Evolutionary conservation across 2,888 invertebrate species (phyloP).

Genomic region (Pammene fasciana): DNA sequence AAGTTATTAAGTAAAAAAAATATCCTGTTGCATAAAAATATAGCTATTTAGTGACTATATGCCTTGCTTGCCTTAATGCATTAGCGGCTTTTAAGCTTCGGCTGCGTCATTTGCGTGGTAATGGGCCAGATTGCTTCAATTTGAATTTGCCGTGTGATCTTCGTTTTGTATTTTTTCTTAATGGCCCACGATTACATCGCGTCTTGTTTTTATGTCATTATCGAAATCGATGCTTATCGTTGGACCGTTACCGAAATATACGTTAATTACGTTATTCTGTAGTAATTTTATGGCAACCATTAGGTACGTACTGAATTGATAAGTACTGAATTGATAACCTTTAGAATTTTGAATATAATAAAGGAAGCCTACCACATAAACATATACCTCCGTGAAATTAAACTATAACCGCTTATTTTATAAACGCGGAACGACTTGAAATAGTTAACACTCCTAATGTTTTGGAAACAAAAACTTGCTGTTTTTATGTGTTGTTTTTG

Average conservation of each 20-base stretch:
- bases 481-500: constrained; percentile 73
- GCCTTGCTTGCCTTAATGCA: constrained; percentile 49
- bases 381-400: constrained; percentile 47
- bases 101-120: constrained; percentile 72
- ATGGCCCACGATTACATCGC: constrained; percentile 54
- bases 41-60: constrained; percentile 18
- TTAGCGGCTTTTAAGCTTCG: constrained; percentile 73
- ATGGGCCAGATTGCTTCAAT: constrained; percentile 71
- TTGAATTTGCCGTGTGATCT: constrained; percentile 64
- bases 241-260: constrained; percentile 30
- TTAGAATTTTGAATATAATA: neutral
- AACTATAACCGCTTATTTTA: too few species aligned
- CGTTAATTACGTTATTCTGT: constrained; percentile 33
- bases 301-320: neutral
- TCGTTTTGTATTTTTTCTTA: constrained; percentile 57
- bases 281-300: constrained; percentile 12
- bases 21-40: neutral
- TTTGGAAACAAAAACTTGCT: constrained; percentile 67
- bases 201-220: constrained; percentile 41
- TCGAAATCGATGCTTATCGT: constrained; percentile 37
- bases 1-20: too few species aligned
- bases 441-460: constrained; percentile 71
- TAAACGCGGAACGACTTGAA: constrained; percentile 60
- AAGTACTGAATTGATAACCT: neutral
- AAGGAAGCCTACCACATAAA: constrained; percentile 31